phyloP scores from a whole-genome alignment of 2,113 vertebrate genomes.

The Bujurquina vittata region DNA sequence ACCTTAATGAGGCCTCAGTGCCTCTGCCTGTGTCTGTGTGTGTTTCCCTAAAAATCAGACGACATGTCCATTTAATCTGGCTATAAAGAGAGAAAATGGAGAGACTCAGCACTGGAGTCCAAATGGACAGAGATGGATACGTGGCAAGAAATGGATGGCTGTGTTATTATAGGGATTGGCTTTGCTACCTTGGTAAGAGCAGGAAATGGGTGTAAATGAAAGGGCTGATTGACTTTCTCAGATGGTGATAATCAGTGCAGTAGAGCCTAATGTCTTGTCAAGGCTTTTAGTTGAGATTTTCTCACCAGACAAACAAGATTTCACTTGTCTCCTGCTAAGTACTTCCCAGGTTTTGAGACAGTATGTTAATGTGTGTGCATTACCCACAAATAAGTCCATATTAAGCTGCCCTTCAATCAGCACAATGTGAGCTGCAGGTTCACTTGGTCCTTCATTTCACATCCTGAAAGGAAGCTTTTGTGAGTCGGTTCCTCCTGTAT shows the following conservation, averaged over 20 bases:
- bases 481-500: slow-evolving; percentile 56
- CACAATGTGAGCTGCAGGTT: slow-evolving; percentile 60
- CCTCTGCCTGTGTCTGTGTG: too few relatives aligned
- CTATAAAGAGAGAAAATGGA: not conserved
- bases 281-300: slow-evolving; percentile 25
- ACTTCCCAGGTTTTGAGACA: not conserved
- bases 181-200: slow-evolving; percentile 4
- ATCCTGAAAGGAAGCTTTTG: slow-evolving; percentile 64
- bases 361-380: not conserved
- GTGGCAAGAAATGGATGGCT: not conserved
- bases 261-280: not conserved
- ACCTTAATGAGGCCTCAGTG: not conserved
- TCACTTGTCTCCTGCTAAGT: slow-evolving; percentile 2
- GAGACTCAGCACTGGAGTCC: not conserved
- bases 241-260: slow-evolving; percentile 14
- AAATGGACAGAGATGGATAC: not conserved
- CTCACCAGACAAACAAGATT: slow-evolving; percentile 20
- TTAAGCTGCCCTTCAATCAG: slow-evolving; percentile 52
- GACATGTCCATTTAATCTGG: not conserved
- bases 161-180: not conserved
- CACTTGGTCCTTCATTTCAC: slow-evolving; percentile 50
- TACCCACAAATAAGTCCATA: slow-evolving; percentile 47
- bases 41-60: not conserved
- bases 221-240: slow-evolving; percentile 16
- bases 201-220: slow-evolving; percentile 28